These are phyloP conservation scores for Bubalus kerabau DNA, from an alignment of 2,113 vertebrate genomes.

Conservation along the genomic window DNA sequence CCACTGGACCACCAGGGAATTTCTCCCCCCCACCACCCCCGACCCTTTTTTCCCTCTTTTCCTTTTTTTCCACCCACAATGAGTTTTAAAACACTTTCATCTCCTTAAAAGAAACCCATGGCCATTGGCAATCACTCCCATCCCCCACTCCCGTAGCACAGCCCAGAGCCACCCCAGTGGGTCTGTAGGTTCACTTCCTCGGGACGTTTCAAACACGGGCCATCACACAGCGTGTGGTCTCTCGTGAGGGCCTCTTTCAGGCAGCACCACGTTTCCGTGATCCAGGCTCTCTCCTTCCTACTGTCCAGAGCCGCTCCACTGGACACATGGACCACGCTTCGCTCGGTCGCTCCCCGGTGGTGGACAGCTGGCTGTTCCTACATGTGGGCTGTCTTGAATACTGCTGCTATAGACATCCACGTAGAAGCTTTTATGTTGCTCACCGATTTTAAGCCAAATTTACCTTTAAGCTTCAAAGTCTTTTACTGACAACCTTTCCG, in stretches of 20 bases:
- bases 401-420: not conserved
- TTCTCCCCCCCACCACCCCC: fast-evolving
- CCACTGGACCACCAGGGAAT: not conserved
- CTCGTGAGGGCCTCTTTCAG: not conserved
- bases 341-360: not conserved
- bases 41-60: not conserved
- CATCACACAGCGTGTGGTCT: not conserved
- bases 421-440: not conserved
- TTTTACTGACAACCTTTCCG: not conserved
- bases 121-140: not conserved
- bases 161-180: not conserved
- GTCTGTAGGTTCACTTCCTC: too few relatives aligned
- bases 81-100: not conserved
- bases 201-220: not conserved
- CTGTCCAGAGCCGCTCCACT: too few relatives aligned
- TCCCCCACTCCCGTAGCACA: fast-evolving
- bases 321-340: too few relatives aligned
- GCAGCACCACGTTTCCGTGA: not conserved
- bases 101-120: not conserved
- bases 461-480: not conserved
- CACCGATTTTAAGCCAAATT: not conserved
- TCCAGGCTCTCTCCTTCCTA: not conserved
- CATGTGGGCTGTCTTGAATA: not conserved
- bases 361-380: too few relatives aligned
- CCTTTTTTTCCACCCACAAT: not conserved